Evolutionary conservation across 2,113 vertebrate species (phyloP), one percentile per base, ranked within the genome.

Genomic region (Romanogobio albipinnatus): DNA sequence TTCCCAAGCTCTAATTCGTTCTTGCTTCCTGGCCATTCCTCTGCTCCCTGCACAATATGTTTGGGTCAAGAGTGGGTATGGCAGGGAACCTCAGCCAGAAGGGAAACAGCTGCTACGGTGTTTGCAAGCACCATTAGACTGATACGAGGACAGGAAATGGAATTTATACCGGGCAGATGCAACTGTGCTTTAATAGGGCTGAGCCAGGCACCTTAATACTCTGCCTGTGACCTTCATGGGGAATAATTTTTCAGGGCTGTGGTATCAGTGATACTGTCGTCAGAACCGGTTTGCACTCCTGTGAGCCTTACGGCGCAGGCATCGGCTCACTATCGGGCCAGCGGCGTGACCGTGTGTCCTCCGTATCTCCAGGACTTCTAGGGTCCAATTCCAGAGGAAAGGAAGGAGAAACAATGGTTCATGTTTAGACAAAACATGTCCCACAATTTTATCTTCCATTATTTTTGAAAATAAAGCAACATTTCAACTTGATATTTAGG

Each of bases 61-160:
- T 43, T 3, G 66, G 91, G 81, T 85, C 86, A 85, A 11, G 78
- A 61, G 84, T 36, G 78, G 66, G 71, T 45, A 51, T 9, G 53
- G 83, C 82, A 74, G 75, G 39, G 77, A 74, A 61, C 56, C 56
- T 26, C 53, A 62, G 86, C 76, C 66, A 88, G 86, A 88, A 59
- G 87, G 90, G 92, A 93, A 94, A 92, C 93, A 94, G 92, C 94
- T 94, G 94, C 89, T 85, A 83, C 66, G 86, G 86, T 87, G 86
- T 90, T 92, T 84, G 87, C 81, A 77, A 89, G 86, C 83, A 88
- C 90, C 92, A 90, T 89, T 81, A 90, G 82, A 85, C 85, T 86
- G 70, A 90, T 90, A 89, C 70, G 66, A 87, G 89, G 86, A 90
- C 86, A 92, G 92, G 91, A 93, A 94, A 93, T 89, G 86, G 88